Percentiles rank a stretch among this genome's conserved stretches.
Conservation (phyloP, 2,888 invertebrate genomes). For the Zaprionus lineosus region DNA sequence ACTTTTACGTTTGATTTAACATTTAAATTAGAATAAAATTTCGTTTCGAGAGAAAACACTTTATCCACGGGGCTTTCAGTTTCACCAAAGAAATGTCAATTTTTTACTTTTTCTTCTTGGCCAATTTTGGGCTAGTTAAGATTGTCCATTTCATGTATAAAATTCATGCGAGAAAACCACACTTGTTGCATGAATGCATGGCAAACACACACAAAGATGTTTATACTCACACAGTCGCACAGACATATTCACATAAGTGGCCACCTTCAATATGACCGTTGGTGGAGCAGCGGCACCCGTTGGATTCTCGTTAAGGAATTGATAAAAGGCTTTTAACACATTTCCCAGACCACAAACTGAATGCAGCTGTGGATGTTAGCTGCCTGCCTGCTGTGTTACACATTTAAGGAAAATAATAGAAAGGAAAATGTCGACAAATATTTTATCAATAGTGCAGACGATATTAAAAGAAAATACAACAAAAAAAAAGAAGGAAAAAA, state of each 20-base stretch:
- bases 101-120: too few species aligned
- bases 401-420: constrained; percentile 49
- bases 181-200: constrained; percentile 48
- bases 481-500: constrained; percentile 4
- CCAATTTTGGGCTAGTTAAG: too few species aligned
- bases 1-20: too few species aligned
- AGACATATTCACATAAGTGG: constrained; percentile 3
- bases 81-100: too few species aligned
- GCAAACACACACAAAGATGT: neutral
- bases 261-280: constrained; percentile 5
- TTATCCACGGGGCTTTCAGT: too few species aligned
- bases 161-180: neutral
- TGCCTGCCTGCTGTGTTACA: constrained; percentile 20
- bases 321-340: constrained; percentile 46
- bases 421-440: constrained; percentile 46
- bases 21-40: too few species aligned
- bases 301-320: constrained; percentile 22
- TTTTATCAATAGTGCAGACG: constrained; percentile 56
- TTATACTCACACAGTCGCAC: too few species aligned
- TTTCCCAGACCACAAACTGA: constrained; percentile 49
- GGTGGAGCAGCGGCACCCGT: neutral
- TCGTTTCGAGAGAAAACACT: too few species aligned
- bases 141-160: neutral
- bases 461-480: constrained; percentile 18
- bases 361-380: constrained; percentile 17